phyloP scores from a whole-genome alignment of 2,888 invertebrate species.

The Rhogogaster chlorosoma region DNA sequence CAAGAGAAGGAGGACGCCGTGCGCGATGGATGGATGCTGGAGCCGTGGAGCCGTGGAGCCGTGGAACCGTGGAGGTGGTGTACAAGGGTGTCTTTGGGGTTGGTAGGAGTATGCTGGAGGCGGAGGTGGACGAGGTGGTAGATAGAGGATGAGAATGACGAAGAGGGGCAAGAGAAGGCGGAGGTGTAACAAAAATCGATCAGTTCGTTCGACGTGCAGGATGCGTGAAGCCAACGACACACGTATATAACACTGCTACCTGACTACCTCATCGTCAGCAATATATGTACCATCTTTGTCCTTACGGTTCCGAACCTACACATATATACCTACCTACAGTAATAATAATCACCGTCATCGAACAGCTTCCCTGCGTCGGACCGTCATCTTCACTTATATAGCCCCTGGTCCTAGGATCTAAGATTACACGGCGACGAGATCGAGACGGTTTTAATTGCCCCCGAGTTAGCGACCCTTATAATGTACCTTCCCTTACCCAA shows the following conservation, averaged over 20 bases:
- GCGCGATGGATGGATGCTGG: constrained; percentile 23
- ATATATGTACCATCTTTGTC: constrained; percentile 30
- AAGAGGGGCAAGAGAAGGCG: constrained; percentile 59
- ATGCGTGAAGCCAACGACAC: constrained; percentile 47
- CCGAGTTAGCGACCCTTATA: constrained; percentile 28
- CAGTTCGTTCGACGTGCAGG: constrained; percentile 67
- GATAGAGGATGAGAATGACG: constrained; percentile 58
- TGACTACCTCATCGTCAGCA: not conserved
- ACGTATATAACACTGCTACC: not conserved
- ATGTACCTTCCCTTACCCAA: constrained; percentile 3
- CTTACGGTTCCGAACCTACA: not conserved
- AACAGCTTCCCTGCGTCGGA: constrained; percentile 23
- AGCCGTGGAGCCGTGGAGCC: not conserved
- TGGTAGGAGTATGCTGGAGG: constrained; percentile 45
- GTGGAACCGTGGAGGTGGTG: constrained; percentile 14
- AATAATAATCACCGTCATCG: constrained; percentile 36
- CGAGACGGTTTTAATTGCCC: constrained; percentile 43
- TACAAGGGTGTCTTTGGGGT: constrained; percentile 43
- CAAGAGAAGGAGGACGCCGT: constrained; percentile 41
- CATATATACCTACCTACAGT: not conserved
- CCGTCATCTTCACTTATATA: constrained; percentile 36
- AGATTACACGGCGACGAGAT: constrained; percentile 29
- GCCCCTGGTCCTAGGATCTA: constrained; percentile 23
- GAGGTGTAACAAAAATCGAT: constrained; percentile 72
- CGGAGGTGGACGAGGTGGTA: constrained; percentile 49